Evolutionary conservation across 2,888 invertebrate species (phyloP).

Genomic region (Hyles lineata): DNA sequence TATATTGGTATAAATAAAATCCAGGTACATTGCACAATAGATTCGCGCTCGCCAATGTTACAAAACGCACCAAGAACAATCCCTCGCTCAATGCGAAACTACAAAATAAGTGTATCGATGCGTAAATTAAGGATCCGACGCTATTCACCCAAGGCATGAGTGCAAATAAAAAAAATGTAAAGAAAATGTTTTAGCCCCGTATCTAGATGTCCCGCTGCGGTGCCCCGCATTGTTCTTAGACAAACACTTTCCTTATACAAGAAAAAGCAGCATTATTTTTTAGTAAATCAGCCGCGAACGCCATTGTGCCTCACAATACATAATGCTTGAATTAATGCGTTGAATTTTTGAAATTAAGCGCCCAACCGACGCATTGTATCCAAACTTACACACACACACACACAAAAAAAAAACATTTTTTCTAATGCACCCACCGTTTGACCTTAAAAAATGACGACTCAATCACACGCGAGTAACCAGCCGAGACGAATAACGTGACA

Average conservation of each 20-base stretch:
- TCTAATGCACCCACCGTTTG: constrained; percentile 38
- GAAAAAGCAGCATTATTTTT: constrained; percentile 75
- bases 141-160: constrained; percentile 72
- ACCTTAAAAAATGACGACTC: constrained; percentile 67
- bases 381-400: constrained; percentile 46
- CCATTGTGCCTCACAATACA: constrained; percentile 63
- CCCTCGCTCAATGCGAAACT: constrained; percentile 72
- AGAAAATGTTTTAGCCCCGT: constrained; percentile 72
- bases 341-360: constrained; percentile 61
- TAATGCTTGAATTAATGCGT: constrained; percentile 76
- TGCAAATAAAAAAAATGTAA: constrained; percentile 70
- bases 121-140: constrained; percentile 81
- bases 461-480: constrained; percentile 69
- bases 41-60: constrained; percentile 69
- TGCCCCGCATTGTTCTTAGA: constrained; percentile 79
- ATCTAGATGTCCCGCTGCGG: constrained; percentile 83
- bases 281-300: constrained; percentile 64
- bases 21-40: constrained; percentile 60
- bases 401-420: constrained; percentile 9
- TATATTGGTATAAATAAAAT: constrained; percentile 43
- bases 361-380: constrained; percentile 50
- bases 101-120: constrained; percentile 79
- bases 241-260: constrained; percentile 79
- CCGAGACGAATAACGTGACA: constrained; percentile 77
- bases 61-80: constrained; percentile 77